These are phyloP conservation scores for Drosophila lowei DNA, from an alignment of 1,140 invertebrate species.

Conservation along the genomic window DNA sequence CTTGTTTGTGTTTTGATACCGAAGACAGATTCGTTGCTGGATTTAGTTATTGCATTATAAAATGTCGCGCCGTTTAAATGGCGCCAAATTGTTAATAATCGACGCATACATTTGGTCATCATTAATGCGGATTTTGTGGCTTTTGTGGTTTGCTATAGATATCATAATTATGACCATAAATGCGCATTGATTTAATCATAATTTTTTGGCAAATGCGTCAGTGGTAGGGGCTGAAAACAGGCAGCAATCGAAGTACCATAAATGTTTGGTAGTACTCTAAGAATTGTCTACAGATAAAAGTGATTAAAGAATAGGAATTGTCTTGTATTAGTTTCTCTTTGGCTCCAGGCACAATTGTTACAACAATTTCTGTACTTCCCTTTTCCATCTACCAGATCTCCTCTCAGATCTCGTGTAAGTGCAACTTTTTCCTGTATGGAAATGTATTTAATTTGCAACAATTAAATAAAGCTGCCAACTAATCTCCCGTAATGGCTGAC, in stretches of 20 bases:
- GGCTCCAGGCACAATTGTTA: too few relatives aligned
- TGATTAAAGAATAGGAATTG: too few relatives aligned
- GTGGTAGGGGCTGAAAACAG: too few relatives aligned
- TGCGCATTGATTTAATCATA: constrained; percentile 33
- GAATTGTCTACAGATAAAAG: too few relatives aligned
- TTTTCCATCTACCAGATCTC: neutral
- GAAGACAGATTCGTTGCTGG: constrained; percentile 44
- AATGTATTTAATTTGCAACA: constrained; percentile 71
- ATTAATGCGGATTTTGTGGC: constrained; percentile 37
- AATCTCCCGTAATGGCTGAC: constrained; percentile 64
- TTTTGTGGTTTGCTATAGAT: constrained; percentile 54
- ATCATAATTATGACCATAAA: constrained; percentile 60
- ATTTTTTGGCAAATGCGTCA: constrained; percentile 6
- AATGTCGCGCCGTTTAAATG: constrained; percentile 63
- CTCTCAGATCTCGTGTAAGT: constrained; percentile 2
- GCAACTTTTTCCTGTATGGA: constrained; percentile 36
- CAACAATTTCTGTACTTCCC: too few relatives aligned
- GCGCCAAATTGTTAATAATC: constrained; percentile 67
- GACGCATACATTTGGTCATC: constrained; percentile 8
- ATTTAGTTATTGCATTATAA: constrained; percentile 68
- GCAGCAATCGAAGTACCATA: too few relatives aligned
- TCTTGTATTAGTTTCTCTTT: too few relatives aligned
- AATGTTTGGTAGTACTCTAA: too few relatives aligned
- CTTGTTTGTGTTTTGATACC: constrained; percentile 21
- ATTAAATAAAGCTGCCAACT: constrained; percentile 71